phyloP scores from a whole-genome alignment of 2,888 invertebrate species.

The Ptychoptera albimana region DNA sequence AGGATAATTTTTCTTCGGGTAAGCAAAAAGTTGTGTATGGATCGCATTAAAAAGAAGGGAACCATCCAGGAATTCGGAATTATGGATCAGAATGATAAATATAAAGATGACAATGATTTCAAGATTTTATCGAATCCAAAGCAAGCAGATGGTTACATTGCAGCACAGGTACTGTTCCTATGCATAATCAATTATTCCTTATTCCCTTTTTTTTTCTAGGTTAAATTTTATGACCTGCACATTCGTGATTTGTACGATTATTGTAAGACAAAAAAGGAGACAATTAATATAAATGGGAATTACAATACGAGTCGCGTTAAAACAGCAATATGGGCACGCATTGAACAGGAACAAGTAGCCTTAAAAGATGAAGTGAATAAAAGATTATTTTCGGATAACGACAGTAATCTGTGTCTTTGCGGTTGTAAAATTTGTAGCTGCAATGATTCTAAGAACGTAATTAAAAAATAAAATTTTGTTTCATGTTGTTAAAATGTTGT shows the following conservation, averaged over 20 bases:
- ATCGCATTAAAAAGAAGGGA: constrained; percentile 14
- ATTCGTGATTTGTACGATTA: background rate
- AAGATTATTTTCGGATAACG: background rate
- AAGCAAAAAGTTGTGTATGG: constrained; percentile 16
- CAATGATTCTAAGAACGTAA: too few relatives aligned
- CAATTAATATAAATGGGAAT: constrained; percentile 11
- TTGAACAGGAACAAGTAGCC: constrained; percentile 6
- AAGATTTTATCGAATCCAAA: too few relatives aligned
- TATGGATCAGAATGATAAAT: background rate
- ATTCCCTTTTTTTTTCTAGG: too few relatives aligned
- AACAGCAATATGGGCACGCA: constrained; percentile 6
- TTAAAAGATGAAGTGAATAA: background rate
- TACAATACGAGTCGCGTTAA: constrained; percentile 7
- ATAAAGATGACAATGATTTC: background rate
- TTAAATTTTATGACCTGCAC: background rate
- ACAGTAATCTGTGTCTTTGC: background rate
- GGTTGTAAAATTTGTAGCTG: background rate
- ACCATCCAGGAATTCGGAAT: background rate
- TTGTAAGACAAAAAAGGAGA: constrained; percentile 2
- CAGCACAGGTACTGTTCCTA: too few relatives aligned
- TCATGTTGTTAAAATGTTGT: too few relatives aligned
- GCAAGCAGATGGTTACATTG: too few relatives aligned
- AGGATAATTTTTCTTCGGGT: constrained; percentile 22
- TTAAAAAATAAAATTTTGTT: too few relatives aligned
- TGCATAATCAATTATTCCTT: too few relatives aligned